Percentiles rank a stretch among this genome's conserved stretches.
These are phyloP conservation scores for Idaea straminata DNA, from an alignment of 2,888 invertebrate species.

Conservation along the genomic window DNA sequence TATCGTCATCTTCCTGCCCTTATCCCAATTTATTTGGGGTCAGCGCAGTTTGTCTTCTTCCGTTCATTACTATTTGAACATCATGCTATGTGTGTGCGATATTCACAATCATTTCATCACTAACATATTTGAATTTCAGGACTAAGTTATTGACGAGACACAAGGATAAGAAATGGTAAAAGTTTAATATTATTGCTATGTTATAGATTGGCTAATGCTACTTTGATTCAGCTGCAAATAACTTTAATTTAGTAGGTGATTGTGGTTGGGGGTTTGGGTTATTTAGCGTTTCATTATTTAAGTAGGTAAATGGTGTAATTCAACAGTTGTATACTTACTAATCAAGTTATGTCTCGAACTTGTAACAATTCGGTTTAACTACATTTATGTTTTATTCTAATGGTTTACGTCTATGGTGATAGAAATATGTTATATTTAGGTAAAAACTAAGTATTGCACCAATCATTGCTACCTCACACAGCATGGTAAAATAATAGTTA, in stretches of 20 bases:
- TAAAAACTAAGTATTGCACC: neutral
- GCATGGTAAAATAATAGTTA: too few species aligned
- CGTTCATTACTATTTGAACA: slow-evolving; percentile 5
- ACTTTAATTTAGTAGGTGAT: slow-evolving; percentile 16
- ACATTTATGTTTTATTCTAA: neutral
- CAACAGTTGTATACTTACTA: neutral
- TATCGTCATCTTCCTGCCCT: slow-evolving; percentile 11
- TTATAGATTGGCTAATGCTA: slow-evolving; percentile 58
- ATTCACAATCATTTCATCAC: slow-evolving; percentile 70
- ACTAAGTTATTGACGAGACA: slow-evolving; percentile 92
- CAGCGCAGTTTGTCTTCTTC: neutral
- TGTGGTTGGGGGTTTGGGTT: neutral
- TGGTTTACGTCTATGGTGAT: neutral
- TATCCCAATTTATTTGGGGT: too few species aligned
- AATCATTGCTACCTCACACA: neutral
- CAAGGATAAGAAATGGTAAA: slow-evolving; percentile 92
- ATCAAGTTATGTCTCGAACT: neutral
- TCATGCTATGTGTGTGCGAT: slow-evolving; percentile 31
- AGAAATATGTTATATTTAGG: neutral
- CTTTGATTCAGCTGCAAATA: slow-evolving; percentile 31
- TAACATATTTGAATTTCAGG: slow-evolving; percentile 86
- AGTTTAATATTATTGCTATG: slow-evolving; percentile 54
- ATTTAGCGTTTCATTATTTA: neutral
- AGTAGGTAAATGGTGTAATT: neutral
- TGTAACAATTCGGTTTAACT: neutral